phyloP scores from a whole-genome alignment of 1,140 invertebrate genomes.

The Caerostris darwini region DNA sequence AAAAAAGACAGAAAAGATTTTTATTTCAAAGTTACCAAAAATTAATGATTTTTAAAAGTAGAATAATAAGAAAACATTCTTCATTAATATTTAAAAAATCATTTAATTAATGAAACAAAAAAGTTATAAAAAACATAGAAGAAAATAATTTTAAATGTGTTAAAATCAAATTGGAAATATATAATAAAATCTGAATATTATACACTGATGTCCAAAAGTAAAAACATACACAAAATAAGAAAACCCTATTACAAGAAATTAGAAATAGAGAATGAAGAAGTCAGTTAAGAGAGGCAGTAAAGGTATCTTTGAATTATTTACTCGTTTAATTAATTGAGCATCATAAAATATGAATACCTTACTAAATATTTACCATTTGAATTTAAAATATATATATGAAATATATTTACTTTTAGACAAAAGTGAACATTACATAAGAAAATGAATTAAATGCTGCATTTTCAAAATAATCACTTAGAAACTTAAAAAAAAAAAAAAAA shows the following conservation, averaged over 20 bases:
- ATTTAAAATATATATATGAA: too few species aligned
- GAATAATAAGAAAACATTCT: background rate
- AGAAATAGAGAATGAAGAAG: too few species aligned
- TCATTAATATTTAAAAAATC: background rate
- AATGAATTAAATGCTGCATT: background rate
- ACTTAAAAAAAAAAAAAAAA: background rate
- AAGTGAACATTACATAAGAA: background rate
- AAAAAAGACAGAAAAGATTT: background rate
- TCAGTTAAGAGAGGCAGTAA: too few species aligned
- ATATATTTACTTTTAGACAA: too few species aligned
- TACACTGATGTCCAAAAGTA: background rate
- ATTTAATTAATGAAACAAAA: background rate
- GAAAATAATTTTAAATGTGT: background rate
- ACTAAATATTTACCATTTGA: too few species aligned
- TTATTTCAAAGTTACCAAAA: background rate
- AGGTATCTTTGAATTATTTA: too few species aligned
- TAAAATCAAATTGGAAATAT: too few species aligned
- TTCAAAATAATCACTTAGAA: background rate
- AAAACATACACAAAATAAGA: background rate
- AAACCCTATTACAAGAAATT: background rate
- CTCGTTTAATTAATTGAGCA: too few species aligned
- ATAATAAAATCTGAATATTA: background rate
- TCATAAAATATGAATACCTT: too few species aligned
- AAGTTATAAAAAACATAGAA: background rate
- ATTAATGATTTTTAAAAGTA: too few species aligned